Base-by-base conservation (phyloP, 1,140 invertebrate genomes). In the Orius insidiosus region DNA sequence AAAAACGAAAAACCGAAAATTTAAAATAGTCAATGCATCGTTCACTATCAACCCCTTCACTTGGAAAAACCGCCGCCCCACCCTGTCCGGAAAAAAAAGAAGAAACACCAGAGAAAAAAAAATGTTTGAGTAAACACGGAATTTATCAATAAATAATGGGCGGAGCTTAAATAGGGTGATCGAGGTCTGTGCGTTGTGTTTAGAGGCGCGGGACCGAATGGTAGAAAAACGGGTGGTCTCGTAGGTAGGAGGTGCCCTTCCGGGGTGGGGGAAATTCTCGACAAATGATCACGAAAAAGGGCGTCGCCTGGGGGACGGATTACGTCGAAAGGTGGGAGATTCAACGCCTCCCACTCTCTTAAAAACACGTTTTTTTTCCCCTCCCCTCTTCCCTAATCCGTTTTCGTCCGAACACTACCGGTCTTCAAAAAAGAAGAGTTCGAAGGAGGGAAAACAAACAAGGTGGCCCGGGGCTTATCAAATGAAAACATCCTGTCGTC, bases 141-240 rank as follows among this genome's bases (percentile, higher is more conserved):
- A 30, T 43, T 43, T 15, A 10, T 14, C 16, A n/a, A 43, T 14
- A 14, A 43, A 11, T 24, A 43, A 43, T 24, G 41, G 41, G 41
- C 41, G 41, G 41, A 43, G 41, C 41, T 31, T 43, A 24, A 24
- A 24, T 24, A 3, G 24, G 10, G 41, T 7, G 24, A n/a, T 30
- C 10, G 14, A 30, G n/a, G 31, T 30, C 11, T 16, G 41, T 43
- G 41, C 14, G 41, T 31, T 31, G 41, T 43, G 41, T 43, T 30
- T 31, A 43, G 41, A 11, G 41, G 19, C 41, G 41, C 41, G 41
- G 14, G 18, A 43, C 41, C 41, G 41, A 43, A 43, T 43, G 41
- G 41, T 43, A 30, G 41, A n/a, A 30, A 30, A 30, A n/a, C 18
- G 31, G 41, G 41, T 11, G 16, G 10, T n/a, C 18, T n/a, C 16